Percentiles rank a stretch among this genome's conserved stretches.
phyloP scores from a whole-genome alignment of 1,140 invertebrate genomes.

The Cherax quadricarinatus region DNA sequence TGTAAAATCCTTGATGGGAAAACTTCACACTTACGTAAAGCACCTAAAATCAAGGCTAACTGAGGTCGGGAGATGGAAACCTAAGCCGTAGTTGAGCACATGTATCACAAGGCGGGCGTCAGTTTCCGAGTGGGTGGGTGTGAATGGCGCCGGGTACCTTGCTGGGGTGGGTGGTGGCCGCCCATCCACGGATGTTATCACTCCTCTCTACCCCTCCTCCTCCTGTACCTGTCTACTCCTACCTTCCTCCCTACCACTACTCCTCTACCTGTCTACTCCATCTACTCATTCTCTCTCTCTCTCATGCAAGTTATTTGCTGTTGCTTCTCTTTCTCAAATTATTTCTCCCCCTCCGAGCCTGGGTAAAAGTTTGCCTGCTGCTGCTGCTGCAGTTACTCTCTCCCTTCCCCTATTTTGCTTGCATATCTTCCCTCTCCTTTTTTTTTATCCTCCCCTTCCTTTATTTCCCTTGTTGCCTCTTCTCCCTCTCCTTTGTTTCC shows the following conservation, averaged over 20 bases:
- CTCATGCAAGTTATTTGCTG: too few species aligned
- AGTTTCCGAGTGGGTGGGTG: conserved; percentile 66
- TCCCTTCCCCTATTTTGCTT: neutral
- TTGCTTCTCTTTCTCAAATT: neutral
- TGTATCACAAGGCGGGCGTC: conserved; percentile 34
- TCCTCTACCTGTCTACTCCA: too few species aligned
- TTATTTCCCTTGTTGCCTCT: neutral
- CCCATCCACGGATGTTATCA: neutral
- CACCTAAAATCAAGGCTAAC: neutral
- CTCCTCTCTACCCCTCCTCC: too few species aligned
- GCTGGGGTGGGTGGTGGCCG: neutral
- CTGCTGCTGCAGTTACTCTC: neutral
- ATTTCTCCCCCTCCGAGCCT: too few species aligned
- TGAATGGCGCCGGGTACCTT: conserved; percentile 52
- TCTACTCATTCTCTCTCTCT: too few species aligned
- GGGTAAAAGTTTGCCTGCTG: too few species aligned
- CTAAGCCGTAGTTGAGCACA: neutral
- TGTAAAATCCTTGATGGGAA: too few species aligned
- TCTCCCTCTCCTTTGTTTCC: neutral
- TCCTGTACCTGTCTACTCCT: too few species aligned
- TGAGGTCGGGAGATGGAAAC: neutral
- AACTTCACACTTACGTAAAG: too few species aligned
- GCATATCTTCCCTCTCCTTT: neutral
- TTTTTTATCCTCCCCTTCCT: neutral
- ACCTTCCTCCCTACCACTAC: too few species aligned